phyloP scores from a whole-genome alignment of 2,113 vertebrate genomes.

The Phyllostomus hastatus region DNA sequence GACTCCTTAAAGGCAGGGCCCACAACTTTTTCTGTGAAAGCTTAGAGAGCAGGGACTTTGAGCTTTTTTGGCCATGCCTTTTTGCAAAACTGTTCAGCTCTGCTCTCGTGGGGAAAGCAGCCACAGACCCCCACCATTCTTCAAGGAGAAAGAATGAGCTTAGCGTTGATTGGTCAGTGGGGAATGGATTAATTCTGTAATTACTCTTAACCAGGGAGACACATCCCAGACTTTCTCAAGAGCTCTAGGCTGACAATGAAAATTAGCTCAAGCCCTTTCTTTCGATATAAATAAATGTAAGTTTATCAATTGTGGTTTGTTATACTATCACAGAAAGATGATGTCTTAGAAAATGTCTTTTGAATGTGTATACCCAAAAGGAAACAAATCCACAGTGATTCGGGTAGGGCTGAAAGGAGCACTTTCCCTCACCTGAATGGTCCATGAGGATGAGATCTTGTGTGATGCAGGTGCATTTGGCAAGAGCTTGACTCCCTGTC shows the following conservation, averaged over 20 bases:
- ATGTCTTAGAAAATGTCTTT: background rate
- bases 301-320: background rate
- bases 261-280: background rate
- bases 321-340: background rate
- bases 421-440: background rate
- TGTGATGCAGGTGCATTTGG: background rate
- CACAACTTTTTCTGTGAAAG: background rate
- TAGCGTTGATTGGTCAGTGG: fast-evolving
- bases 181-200: background rate
- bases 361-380: background rate
- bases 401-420: background rate
- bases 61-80: too few relatives aligned
- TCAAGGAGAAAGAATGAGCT: background rate
- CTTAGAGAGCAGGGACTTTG: background rate
- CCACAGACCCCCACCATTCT: background rate
- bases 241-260: background rate
- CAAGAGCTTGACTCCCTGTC: background rate
- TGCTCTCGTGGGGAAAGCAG: background rate
- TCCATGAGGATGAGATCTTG: background rate
- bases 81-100: background rate
- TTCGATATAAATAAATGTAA: background rate
- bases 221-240: background rate
- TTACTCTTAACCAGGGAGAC: background rate
- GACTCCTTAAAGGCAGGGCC: background rate
- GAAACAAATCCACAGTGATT: background rate